phyloP scores from a whole-genome alignment of 2,888 invertebrate genomes.

The Lycaena phlaeas region DNA sequence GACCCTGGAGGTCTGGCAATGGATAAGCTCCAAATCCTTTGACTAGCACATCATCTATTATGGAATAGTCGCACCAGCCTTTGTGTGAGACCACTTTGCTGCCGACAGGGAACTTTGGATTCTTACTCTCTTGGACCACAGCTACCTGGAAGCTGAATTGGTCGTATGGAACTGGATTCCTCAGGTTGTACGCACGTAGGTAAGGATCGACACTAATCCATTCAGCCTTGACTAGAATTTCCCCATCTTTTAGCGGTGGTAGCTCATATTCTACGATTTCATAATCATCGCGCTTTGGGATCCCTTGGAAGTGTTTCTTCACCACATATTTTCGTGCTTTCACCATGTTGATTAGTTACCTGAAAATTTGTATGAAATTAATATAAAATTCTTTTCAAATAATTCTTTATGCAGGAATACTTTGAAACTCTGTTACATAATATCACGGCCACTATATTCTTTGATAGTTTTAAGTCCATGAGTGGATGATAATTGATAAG shows the following conservation, averaged over 20 bases:
- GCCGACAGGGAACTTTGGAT: slow-evolving; percentile 74
- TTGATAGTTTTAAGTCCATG: too few species aligned
- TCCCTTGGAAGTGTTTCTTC: slow-evolving; percentile 68
- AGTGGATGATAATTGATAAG: too few species aligned
- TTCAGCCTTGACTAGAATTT: slow-evolving; percentile 34
- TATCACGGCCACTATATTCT: too few species aligned
- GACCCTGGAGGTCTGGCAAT: slow-evolving; percentile 67
- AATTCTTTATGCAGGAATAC: too few species aligned
- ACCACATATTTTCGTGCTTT: slow-evolving; percentile 72
- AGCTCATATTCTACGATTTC: slow-evolving; percentile 74
- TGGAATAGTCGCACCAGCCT: slow-evolving; percentile 78
- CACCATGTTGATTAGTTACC: slow-evolving; percentile 22
- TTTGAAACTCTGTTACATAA: too few species aligned
- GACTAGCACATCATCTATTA: slow-evolving; percentile 21
- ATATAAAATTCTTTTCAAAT: too few species aligned
- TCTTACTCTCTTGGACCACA: slow-evolving; percentile 72
- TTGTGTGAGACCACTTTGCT: slow-evolving; percentile 70
- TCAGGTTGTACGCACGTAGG: slow-evolving; percentile 23
- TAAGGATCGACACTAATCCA: slow-evolving; percentile 43
- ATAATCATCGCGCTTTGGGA: slow-evolving; percentile 72
- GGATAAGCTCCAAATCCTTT: slow-evolving; percentile 22
- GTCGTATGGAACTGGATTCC: slow-evolving; percentile 24
- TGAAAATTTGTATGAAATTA: background rate
- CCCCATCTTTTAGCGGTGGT: slow-evolving; percentile 72
- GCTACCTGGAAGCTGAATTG: slow-evolving; percentile 33